Evolutionary conservation across 23 tunicate species (phyloP).

Genomic region (Halocynthia aurantium): DNA sequence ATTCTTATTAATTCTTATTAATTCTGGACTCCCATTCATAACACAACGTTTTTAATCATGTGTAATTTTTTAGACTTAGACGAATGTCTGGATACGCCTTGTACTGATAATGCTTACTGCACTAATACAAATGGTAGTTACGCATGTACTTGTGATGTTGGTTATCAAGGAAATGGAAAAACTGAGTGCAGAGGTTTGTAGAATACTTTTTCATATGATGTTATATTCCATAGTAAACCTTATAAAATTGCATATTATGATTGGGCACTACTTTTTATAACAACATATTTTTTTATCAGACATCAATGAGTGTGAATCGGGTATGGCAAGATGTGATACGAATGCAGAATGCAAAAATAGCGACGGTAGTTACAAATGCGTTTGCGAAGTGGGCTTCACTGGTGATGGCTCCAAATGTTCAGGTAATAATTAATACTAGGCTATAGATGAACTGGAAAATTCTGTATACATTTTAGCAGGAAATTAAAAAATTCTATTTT

Average conservation of each 20-base stretch:
- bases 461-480: too few relatives aligned
- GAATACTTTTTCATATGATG: too few relatives aligned
- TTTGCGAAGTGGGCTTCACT: conserved; percentile 26
- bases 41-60: neutral
- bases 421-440: conserved; percentile 6
- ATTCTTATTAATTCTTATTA: neutral
- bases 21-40: neutral
- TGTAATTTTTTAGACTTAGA: conserved; percentile 10
- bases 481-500: too few relatives aligned
- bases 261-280: too few relatives aligned
- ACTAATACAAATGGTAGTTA: conserved; percentile 9
- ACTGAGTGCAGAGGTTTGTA: conserved; percentile 13
- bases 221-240: too few relatives aligned
- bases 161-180: conserved; percentile 7
- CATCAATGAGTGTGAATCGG: conserved; percentile 30
- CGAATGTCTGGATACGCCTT: conserved; percentile 29
- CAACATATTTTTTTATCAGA: conserved; percentile 2
- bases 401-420: conserved; percentile 30
- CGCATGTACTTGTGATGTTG: conserved; percentile 25
- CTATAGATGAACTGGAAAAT: too few relatives aligned
- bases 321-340: conserved; percentile 10
- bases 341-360: conserved; percentile 29
- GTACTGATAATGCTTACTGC: conserved; percentile 12
- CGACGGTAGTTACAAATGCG: conserved; percentile 30
- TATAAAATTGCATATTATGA: too few relatives aligned